Evolutionary conservation across 2,888 invertebrate genomes (phyloP).

Genomic region (Anorthoa munda): DNA sequence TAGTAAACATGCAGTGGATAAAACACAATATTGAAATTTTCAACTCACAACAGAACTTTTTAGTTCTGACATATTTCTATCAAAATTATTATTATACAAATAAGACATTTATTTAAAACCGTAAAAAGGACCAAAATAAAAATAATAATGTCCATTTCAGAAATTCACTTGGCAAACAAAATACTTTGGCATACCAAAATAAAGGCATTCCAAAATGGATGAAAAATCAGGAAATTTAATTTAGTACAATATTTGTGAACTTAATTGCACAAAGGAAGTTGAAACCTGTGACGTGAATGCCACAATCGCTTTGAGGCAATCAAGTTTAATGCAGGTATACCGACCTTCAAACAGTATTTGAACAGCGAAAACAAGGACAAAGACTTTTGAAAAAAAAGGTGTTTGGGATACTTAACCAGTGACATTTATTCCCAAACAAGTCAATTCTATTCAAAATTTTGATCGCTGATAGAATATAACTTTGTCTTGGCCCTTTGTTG

Average conservation of each 20-base stretch:
- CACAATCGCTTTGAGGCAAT: slow-evolving; percentile 7
- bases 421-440: too few relatives aligned
- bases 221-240: slow-evolving; percentile 47
- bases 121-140: neutral
- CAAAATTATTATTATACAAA: neutral
- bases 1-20: neutral
- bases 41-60: too few relatives aligned
- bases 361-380: too few relatives aligned
- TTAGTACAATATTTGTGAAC: slow-evolving; percentile 34
- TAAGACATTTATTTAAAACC: neutral
- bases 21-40: neutral
- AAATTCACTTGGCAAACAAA: neutral
- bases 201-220: slow-evolving; percentile 11
- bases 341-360: neutral
- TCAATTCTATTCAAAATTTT: too few relatives aligned
- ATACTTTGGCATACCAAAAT: slow-evolving; percentile 18
- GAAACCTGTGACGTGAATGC: slow-evolving; percentile 17
- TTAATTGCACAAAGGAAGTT: slow-evolving; percentile 48
- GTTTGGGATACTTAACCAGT: too few relatives aligned
- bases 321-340: neutral
- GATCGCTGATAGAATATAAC: too few relatives aligned
- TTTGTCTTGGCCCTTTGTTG: too few relatives aligned
- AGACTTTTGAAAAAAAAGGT: neutral
- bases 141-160: neutral
- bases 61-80: neutral